Evolutionary conservation across 1,140 invertebrate genomes (phyloP), one percentile per base, ranked within the genome.

Genomic region (Drosophila sulfurigaster): DNA sequence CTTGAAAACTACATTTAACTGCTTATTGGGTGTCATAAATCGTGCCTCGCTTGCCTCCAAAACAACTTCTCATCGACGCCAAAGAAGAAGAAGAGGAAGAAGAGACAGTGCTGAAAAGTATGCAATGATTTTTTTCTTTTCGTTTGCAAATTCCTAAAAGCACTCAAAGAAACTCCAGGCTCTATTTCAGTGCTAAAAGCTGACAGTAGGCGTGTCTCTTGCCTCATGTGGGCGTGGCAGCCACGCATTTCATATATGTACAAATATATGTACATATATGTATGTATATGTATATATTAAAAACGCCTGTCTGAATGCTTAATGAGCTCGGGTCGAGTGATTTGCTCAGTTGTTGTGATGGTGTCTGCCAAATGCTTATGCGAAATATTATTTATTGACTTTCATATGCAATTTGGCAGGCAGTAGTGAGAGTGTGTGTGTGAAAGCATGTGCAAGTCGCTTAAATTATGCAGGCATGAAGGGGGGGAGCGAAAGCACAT

Each of bases 371-470:
- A 56, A 56, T 48, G 63, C 1, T 38, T 32, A 43, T 49, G 57
- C 43, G 64, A 64, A 52, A 71, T 54, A 83, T 89, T 88, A 81
- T 83, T 89, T 89, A 88, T 89, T 81, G 85, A 81, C 85, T 88
- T 89, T 89, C 75, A 89, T 80, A 88, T 88, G 81, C 88, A 91
- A 83, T 83, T 78, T 85, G 78, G 73, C 76, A 78, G 87, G 62
- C 67, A 43, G 10, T 30, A 13, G 5, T 35, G 16, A 4, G 66
- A 32, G 25, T 28, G 57, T 73, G 48, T 66, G 48, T 54, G 68
- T 51, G 58, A 66, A 25, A 46, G 52, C 25, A 13, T 57, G 48
- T 54, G 58, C 15, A 32, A 72, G 62, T 59, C 56, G 68, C 62
- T 69, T 82, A 78, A 87, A 80, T 88, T 88, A 87, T 82, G 69